phyloP scores from a whole-genome alignment of 2,797 vertebrate species.

The Acipenser transmontanus region DNA sequence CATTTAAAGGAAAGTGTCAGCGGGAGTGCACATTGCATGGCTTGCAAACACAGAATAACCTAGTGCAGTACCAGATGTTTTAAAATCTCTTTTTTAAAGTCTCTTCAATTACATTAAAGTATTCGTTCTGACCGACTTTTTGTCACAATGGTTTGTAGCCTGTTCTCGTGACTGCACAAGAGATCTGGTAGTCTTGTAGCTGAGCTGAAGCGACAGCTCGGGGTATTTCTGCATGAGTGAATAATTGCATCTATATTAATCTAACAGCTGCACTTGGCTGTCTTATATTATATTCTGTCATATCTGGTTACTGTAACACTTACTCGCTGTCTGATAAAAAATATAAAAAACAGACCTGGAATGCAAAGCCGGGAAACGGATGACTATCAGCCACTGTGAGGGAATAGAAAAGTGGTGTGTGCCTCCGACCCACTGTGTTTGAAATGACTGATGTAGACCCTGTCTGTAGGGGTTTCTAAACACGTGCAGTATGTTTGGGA shows the following conservation, averaged over 20 bases:
- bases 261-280: background rate
- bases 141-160: background rate
- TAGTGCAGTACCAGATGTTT: no score
- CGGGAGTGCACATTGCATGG: no score
- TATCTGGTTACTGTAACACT: background rate
- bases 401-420: background rate
- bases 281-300: background rate
- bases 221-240: background rate
- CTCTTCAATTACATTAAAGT: background rate
- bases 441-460: background rate
- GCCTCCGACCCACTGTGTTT: no score
- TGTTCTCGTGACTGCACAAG: background rate
- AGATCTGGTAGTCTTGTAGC: background rate
- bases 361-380: background rate
- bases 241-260: background rate
- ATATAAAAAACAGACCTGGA: background rate
- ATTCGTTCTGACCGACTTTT: background rate
- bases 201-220: background rate
- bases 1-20: no score
- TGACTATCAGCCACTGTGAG: background rate
- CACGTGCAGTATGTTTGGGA: no score
- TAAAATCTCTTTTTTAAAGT: background rate
- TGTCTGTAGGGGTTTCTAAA: no score
- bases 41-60: no score
- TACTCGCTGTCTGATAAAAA: background rate